phyloP scores from a whole-genome alignment of 2,113 vertebrate species.

The Numenius arquata region DNA sequence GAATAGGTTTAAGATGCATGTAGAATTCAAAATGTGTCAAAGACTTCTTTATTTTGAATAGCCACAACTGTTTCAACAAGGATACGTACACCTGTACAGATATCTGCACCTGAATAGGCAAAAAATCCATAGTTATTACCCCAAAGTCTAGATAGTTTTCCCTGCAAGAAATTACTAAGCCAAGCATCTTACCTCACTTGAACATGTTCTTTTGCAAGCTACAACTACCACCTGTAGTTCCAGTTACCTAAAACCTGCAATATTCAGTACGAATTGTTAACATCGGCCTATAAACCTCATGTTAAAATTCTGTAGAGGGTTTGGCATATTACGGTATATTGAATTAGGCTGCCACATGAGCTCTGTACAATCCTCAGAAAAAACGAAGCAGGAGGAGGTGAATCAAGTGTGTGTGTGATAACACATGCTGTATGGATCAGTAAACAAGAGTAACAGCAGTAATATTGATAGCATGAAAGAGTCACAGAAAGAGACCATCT shows the following conservation, averaged over 20 bases:
- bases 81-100: neutral
- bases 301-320: neutral
- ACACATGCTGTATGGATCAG: neutral
- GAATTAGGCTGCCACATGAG: neutral
- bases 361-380: neutral
- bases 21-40: neutral
- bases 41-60: neutral
- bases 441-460: neutral
- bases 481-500: neutral
- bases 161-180: neutral
- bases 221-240: neutral
- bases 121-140: neutral
- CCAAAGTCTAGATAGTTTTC: neutral
- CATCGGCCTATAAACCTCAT: fast-evolving
- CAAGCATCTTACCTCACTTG: neutral
- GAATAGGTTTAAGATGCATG: neutral
- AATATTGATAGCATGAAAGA: neutral
- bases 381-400: neutral
- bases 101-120: neutral
- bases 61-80: neutral
- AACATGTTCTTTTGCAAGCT: neutral
- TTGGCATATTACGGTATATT: neutral
- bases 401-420: too few species aligned
- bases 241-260: neutral
- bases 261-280: neutral